Evolutionary conservation across 2,797 vertebrate genomes (phyloP), one percentile per base, ranked within the genome.

Genomic region (Crypturellus tataupa): DNA sequence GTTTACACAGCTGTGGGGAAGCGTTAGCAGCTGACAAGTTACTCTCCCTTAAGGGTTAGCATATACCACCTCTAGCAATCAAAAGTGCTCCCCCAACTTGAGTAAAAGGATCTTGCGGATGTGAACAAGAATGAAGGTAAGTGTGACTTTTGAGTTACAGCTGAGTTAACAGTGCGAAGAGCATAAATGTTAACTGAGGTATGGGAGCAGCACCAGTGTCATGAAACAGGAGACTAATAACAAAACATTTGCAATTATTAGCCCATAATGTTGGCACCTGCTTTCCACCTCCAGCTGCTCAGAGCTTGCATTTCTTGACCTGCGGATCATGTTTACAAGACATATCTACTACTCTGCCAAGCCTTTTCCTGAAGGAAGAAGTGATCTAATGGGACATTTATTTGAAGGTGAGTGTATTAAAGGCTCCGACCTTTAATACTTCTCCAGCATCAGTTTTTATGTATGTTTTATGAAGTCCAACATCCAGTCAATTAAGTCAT

Each of bases 1-100:
- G 94, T 96, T 96, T 94, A 95, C 95, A 94, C 95, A 96, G 93
- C 95, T 96, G 92, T 65, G 91, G 81, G 68, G 85, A 94, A 94
- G 94, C 16, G 2, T 95, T 94, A 87, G 80, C 95, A 96, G 95
- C 95, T 97, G 95, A 95, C 89, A 92, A 92, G 89, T 47, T 33
- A 3, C 27, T 89, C 80, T 85, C 55, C 83, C 75, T 42, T 4
- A 9, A 76, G 73, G 2, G 0, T 40, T 40, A 65, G 77, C 5
- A 0, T 56, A 10, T 58, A 68, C 55, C 73, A 80, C 55, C 39
- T 82, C 86, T 46, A 23, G 8, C 56, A 77, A 80, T 37, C 77
- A 47, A 80, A 67, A 80, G 49, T 58, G 63, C 79, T 92, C 84
- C 79, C 71, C 71, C 63, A 42, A 65, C 75, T 19, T 21, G 12